phyloP scores from a whole-genome alignment of 2,113 vertebrate species.

The Blennius ocellaris region DNA sequence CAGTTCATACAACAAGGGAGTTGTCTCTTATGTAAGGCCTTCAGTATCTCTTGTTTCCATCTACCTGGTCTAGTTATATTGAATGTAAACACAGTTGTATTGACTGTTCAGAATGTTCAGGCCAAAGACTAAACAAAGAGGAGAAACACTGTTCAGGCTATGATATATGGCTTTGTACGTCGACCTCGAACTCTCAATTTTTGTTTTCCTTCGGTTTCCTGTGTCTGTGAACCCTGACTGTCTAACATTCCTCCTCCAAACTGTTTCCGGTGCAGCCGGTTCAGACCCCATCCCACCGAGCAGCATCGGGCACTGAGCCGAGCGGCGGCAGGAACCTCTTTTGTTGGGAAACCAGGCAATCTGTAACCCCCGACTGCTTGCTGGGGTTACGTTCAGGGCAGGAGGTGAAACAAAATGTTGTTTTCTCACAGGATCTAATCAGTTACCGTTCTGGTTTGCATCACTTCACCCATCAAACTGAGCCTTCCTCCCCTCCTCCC shows the following conservation, averaged over 20 bases:
- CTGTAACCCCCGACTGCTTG: not conserved
- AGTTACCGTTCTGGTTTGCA: constrained; percentile 14
- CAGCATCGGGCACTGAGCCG: not conserved
- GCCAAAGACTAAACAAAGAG: constrained; percentile 14
- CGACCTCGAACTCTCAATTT: constrained; percentile 13
- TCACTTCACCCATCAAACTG: not conserved
- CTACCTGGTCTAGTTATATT: constrained; percentile 11
- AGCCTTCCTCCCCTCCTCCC: not conserved
- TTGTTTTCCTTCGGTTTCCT: constrained; percentile 47
- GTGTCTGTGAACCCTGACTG: constrained; percentile 34
- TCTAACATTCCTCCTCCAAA: constrained; percentile 60
- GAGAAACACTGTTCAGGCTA: constrained; percentile 9
- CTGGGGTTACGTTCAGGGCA: not conserved
- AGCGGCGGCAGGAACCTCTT: constrained; percentile 7
- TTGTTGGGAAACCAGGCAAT: not conserved
- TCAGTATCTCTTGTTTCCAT: not conserved
- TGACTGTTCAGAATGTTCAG: not conserved
- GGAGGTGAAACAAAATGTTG: not conserved
- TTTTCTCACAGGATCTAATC: not conserved
- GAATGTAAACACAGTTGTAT: constrained; percentile 6
- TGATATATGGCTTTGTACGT: constrained; percentile 3
- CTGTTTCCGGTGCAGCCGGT: constrained; percentile 61
- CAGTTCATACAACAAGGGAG: not conserved
- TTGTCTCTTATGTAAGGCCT: not conserved
- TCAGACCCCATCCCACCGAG: constrained; percentile 7